Conservation (phyloP, 2,797 vertebrate species). For the Aulostomus chinensis region DNA sequence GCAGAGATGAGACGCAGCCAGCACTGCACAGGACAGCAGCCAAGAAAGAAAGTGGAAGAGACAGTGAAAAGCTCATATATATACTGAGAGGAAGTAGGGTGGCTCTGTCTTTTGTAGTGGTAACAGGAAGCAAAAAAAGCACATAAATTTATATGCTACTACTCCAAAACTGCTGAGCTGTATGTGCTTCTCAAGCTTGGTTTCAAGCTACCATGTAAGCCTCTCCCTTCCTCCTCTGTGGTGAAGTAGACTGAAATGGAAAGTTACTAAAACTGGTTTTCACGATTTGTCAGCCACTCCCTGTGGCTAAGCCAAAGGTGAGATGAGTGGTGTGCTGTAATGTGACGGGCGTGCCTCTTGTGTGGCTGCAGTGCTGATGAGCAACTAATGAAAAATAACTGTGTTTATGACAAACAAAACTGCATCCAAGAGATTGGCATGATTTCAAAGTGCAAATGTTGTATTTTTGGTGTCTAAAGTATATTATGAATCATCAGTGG, state of each 20-base stretch:
- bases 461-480: not conserved
- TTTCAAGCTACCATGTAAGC: slow-evolving; percentile 7
- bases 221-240: slow-evolving; percentile 31
- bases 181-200: not conserved
- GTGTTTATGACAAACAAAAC: not conserved
- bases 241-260: slow-evolving; percentile 39
- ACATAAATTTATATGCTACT: too few relatives aligned
- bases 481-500: slow-evolving; percentile 51
- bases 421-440: not conserved
- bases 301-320: slow-evolving; percentile 49
- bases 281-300: slow-evolving; percentile 31
- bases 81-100: slow-evolving; percentile 19
- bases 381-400: not conserved
- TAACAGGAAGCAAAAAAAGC: not conserved
- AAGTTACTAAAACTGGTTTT: slow-evolving; percentile 50
- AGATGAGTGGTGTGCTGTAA: slow-evolving; percentile 20
- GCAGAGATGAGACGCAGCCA: slow-evolving; percentile 35
- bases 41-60: slow-evolving; percentile 23
- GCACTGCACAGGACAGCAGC: slow-evolving; percentile 47
- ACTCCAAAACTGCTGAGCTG: too few relatives aligned
- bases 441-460: slow-evolving; percentile 10
- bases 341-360: slow-evolving; percentile 1
- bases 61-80: slow-evolving; percentile 4
- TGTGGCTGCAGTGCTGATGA: not conserved
- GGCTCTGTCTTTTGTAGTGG: not conserved